A percentile compares a stretch with the other conserved stretches of the same genome.
phyloP scores from a whole-genome alignment of 2,797 vertebrate genomes.

The Meriones psammophilus region DNA sequence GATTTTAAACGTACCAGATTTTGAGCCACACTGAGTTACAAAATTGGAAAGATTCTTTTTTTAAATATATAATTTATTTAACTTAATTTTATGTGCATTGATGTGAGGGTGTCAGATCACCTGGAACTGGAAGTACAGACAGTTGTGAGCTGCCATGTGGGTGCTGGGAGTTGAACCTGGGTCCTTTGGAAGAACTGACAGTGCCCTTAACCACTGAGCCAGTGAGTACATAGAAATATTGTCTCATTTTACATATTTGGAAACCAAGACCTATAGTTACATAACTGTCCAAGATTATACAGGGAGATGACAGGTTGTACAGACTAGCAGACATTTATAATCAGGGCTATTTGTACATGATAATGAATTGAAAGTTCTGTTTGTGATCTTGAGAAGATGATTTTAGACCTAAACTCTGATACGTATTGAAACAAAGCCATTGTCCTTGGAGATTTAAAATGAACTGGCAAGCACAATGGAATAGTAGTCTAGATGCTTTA shows the following conservation, averaged over 20 bases:
- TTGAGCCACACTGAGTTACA: neutral
- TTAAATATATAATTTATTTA: too few species aligned
- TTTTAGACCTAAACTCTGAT: slow-evolving; percentile 34
- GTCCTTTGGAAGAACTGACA: too few species aligned
- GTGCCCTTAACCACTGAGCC: too few species aligned
- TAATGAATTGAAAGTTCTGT: slow-evolving; percentile 42
- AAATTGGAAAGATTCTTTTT: neutral
- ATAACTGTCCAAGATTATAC: slow-evolving; percentile 18
- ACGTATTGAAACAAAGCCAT: neutral
- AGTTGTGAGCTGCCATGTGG: too few species aligned
- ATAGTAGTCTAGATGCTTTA: slow-evolving; percentile 12
- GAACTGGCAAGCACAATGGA: slow-evolving; percentile 35
- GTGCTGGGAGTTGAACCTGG: too few species aligned
- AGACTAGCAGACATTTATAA: slow-evolving; percentile 1
- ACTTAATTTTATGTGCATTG: too few species aligned
- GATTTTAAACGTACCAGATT: slow-evolving; percentile 30
- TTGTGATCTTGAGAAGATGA: slow-evolving; percentile 12
- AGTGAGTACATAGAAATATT: neutral
- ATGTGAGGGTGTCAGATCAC: too few species aligned
- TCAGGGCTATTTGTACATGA: neutral
- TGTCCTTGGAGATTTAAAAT: slow-evolving; percentile 40
- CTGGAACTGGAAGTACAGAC: too few species aligned
- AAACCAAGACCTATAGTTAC: slow-evolving; percentile 3
- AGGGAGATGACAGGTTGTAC: slow-evolving; percentile 21
- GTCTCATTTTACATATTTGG: slow-evolving; percentile 24